phyloP scores from a whole-genome alignment of 2,113 vertebrate species.

The Dipodomys stephensi region DNA sequence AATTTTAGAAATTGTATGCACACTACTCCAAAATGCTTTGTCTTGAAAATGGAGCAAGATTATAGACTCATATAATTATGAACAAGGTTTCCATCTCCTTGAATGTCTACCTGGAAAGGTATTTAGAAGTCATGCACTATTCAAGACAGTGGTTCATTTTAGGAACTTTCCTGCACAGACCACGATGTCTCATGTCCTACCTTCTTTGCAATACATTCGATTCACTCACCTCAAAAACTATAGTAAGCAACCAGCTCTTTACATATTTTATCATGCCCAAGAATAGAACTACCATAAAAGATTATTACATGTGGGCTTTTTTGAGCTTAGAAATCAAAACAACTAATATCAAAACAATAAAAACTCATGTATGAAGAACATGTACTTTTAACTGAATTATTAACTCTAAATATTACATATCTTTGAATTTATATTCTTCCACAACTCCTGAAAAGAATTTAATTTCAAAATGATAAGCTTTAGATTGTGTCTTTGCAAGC shows the following conservation, averaged over 20 bases:
- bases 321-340: not conserved
- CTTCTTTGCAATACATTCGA: not conserved
- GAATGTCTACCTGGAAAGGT: not conserved
- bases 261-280: not conserved
- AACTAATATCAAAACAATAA: constrained; percentile 35
- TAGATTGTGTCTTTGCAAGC: constrained; percentile 66
- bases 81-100: constrained; percentile 9
- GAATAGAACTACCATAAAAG: not conserved
- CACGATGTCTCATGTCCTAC: not conserved
- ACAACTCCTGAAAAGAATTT: constrained; percentile 57
- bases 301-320: not conserved
- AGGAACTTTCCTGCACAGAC: not conserved
- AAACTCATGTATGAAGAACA: not conserved
- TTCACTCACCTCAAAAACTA: not conserved
- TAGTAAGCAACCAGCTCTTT: not conserved
- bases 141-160: not conserved
- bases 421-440: constrained; percentile 48
- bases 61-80: not conserved
- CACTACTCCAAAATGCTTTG: not conserved
- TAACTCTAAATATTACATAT: constrained; percentile 57
- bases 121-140: not conserved
- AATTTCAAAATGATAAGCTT: constrained; percentile 68
- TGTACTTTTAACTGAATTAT: constrained; percentile 58
- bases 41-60: not conserved
- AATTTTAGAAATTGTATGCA: constrained; percentile 38